phyloP scores from a whole-genome alignment of 2,888 invertebrate species.

The Limnephilus lunatus region DNA sequence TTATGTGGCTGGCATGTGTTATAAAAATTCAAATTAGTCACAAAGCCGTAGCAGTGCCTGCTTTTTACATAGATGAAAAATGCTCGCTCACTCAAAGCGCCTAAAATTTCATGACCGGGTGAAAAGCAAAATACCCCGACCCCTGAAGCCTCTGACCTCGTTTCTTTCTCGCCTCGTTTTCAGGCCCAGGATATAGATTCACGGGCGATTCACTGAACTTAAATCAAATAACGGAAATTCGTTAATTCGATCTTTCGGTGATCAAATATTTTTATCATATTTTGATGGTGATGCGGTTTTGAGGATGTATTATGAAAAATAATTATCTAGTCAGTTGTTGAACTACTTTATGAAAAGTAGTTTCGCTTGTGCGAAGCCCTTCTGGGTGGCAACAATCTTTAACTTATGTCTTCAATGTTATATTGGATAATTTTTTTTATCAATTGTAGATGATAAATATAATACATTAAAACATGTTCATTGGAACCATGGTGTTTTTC shows the following conservation, averaged over 20 bases:
- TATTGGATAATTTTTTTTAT: too few relatives aligned
- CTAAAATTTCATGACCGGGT: conserved; percentile 14
- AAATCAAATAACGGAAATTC: background rate
- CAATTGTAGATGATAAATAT: too few relatives aligned
- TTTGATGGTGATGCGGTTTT: background rate
- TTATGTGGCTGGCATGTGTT: conserved; percentile 4
- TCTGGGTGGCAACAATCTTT: too few relatives aligned
- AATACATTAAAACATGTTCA: too few relatives aligned
- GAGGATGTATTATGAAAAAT: background rate
- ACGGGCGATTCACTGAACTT: background rate
- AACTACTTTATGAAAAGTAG: too few relatives aligned
- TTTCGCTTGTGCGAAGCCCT: too few relatives aligned
- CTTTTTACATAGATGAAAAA: background rate
- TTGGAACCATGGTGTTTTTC: too few relatives aligned
- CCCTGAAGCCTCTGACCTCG: background rate
- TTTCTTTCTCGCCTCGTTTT: background rate
- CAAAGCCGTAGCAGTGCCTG: background rate
- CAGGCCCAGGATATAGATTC: background rate
- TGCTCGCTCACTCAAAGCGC: conserved; percentile 8
- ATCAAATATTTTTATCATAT: background rate
- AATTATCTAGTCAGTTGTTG: too few relatives aligned
- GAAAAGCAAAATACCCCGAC: background rate
- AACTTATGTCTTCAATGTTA: too few relatives aligned
- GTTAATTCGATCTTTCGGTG: background rate
- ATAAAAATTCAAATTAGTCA: conserved; percentile 4